phyloP scores from a whole-genome alignment of 2,797 vertebrate species.

The Myripristis murdjan region DNA sequence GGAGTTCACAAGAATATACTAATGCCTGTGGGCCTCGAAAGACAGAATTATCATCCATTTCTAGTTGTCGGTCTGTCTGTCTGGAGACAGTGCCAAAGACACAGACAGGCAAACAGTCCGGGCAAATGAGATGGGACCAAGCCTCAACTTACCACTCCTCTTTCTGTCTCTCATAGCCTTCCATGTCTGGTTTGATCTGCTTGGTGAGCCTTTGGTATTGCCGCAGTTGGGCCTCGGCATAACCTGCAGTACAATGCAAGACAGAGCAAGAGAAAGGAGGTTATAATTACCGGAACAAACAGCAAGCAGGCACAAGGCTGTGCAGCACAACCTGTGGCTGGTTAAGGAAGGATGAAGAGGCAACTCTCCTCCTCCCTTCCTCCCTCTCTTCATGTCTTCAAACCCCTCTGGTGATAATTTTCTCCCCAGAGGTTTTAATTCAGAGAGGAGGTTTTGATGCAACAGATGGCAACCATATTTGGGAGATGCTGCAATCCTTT shows the following conservation, averaged over 20 bases:
- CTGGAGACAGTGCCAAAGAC: slow-evolving; percentile 3
- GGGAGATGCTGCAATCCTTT: slow-evolving; percentile 37
- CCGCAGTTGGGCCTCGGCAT: slow-evolving; percentile 94
- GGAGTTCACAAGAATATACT: background rate
- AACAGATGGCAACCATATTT: slow-evolving; percentile 79
- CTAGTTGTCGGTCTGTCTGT: background rate
- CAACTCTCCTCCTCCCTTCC: slow-evolving; percentile 36
- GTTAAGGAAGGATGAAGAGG: slow-evolving; percentile 49
- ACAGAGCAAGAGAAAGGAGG: slow-evolving; percentile 18
- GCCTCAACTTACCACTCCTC: slow-evolving; percentile 88
- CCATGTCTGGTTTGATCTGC: slow-evolving; percentile 96
- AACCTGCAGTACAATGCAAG: slow-evolving; percentile 84
- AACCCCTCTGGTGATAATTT: slow-evolving; percentile 68
- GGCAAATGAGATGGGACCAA: background rate
- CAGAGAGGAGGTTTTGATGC: slow-evolving; percentile 56
- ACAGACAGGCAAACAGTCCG: background rate
- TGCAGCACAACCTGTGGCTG: slow-evolving; percentile 60
- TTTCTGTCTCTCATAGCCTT: slow-evolving; percentile 89
- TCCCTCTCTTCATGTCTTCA: slow-evolving; percentile 44
- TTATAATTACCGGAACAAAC: slow-evolving; percentile 78
- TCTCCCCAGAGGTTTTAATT: slow-evolving; percentile 65
- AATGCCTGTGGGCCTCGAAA: background rate
- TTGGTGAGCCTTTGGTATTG: slow-evolving; percentile 96
- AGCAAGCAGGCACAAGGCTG: slow-evolving; percentile 68
- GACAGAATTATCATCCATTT: background rate